Evolutionary conservation across 2,888 invertebrate genomes (phyloP).

Genomic region (Pocota personata): DNA sequence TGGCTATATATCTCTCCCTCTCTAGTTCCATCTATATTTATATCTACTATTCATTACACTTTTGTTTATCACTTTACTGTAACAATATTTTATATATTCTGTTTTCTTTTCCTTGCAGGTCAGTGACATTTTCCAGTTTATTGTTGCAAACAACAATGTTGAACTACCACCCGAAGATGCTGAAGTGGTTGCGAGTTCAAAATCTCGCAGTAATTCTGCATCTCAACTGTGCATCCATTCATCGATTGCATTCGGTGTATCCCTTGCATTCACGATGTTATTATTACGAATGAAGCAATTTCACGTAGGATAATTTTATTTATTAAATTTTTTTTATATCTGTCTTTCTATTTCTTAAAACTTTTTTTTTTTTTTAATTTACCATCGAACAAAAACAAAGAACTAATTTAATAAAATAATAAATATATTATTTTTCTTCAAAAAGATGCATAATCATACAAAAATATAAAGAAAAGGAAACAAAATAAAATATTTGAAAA

Average conservation of each 20-base stretch:
- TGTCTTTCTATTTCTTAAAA: not conserved
- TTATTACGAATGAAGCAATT: conserved; percentile 72
- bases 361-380: conserved; percentile 34
- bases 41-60: not conserved
- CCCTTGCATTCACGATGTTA: conserved; percentile 70
- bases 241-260: conserved; percentile 43
- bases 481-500: conserved; percentile 11
- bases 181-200: conserved; percentile 83
- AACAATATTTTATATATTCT: not conserved
- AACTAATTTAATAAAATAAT: conserved; percentile 29
- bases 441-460: conserved; percentile 53
- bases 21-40: not conserved
- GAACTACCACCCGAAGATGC: conserved; percentile 82
- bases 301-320: conserved; percentile 75
- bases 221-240: conserved; percentile 64
- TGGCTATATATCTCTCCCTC: not conserved
- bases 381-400: conserved; percentile 36
- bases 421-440: conserved; percentile 29
- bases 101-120: conserved; percentile 83
- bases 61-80: no score
- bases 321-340: conserved; percentile 2
- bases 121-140: conserved; percentile 89
- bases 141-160: conserved; percentile 80
- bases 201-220: conserved; percentile 81
- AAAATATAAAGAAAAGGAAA: conserved; percentile 2